Conservation (phyloP, 2,888 invertebrate species). For the Augiades crinisus region DNA sequence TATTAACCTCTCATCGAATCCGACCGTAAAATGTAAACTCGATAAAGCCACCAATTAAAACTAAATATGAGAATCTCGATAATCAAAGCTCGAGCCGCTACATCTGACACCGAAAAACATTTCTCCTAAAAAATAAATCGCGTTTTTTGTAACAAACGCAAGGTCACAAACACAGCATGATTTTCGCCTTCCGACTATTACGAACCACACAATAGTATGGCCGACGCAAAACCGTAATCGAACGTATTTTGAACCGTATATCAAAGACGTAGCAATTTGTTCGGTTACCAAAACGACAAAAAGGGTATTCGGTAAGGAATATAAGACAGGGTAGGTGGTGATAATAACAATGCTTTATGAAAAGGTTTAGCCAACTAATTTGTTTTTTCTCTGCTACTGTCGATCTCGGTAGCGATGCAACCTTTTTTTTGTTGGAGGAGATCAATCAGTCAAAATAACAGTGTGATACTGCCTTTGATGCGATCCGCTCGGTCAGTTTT, state of each 20-base stretch:
- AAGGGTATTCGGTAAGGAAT: slow-evolving; percentile 45
- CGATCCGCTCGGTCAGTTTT: slow-evolving; percentile 76
- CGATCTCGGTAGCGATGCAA: slow-evolving; percentile 78
- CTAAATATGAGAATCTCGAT: slow-evolving; percentile 80
- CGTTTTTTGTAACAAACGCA: slow-evolving; percentile 68
- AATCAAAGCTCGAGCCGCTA: slow-evolving; percentile 80
- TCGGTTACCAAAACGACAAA: slow-evolving; percentile 42
- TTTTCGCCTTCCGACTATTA: slow-evolving; percentile 75
- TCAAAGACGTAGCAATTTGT: slow-evolving; percentile 40
- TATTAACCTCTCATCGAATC: slow-evolving; percentile 81
- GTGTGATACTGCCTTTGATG: slow-evolving; percentile 82
- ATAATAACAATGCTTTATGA: slow-evolving; percentile 80
- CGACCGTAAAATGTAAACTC: slow-evolving; percentile 82
- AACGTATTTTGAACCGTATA: slow-evolving; percentile 53
- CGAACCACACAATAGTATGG: slow-evolving; percentile 39
- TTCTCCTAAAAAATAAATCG: slow-evolving; percentile 71
- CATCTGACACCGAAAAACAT: slow-evolving; percentile 76
- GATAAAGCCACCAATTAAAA: slow-evolving; percentile 82
- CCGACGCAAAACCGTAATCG: slow-evolving; percentile 32
- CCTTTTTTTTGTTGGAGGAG: slow-evolving; percentile 73
- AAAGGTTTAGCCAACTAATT: slow-evolving; percentile 81
- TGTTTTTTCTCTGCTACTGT: slow-evolving; percentile 81
- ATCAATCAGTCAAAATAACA: slow-evolving; percentile 82
- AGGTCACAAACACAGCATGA: slow-evolving; percentile 76
- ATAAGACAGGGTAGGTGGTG: slow-evolving; percentile 71